Percentiles rank a stretch among this genome's conserved stretches.
phyloP scores from a whole-genome alignment of 1,140 invertebrate species.

The Bombus pascuorum region DNA sequence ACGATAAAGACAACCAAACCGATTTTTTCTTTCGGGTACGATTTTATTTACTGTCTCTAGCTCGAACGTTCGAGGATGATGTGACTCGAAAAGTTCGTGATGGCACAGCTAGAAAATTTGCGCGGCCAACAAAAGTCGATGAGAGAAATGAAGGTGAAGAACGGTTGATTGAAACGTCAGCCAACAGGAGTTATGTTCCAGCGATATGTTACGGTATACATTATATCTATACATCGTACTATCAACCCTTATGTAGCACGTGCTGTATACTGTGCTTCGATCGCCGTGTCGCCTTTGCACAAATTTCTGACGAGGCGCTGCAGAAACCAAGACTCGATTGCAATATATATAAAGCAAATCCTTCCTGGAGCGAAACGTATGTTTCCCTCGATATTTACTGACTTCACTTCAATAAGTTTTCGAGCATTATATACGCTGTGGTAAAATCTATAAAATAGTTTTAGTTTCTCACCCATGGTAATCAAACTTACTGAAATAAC shows the following conservation, averaged over 20 bases:
- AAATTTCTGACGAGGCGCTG: constrained; percentile 10
- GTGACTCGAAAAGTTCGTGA: not conserved
- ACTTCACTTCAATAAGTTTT: not conserved
- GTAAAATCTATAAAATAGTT: too few relatives aligned
- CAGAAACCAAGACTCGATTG: constrained; percentile 9
- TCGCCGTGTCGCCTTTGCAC: constrained; percentile 4
- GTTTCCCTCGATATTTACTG: constrained; percentile 3
- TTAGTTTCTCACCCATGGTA: not conserved
- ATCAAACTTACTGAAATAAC: not conserved
- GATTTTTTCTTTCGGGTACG: not conserved
- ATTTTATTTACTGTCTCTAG: constrained; percentile 16
- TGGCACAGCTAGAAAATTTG: constrained; percentile 26
- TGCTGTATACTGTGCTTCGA: constrained; percentile 19
- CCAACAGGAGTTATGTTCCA: constrained; percentile 70
- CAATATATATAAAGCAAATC: not conserved
- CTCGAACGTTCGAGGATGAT: not conserved
- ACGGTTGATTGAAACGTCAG: constrained; percentile 77
- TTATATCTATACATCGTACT: constrained; percentile 29
- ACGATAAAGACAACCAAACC: not conserved
- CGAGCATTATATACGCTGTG: not conserved
- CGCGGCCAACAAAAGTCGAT: constrained; percentile 58
- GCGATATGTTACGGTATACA: constrained; percentile 26
- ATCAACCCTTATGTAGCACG: constrained; percentile 25
- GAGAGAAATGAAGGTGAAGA: constrained; percentile 56
- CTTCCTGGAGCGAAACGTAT: constrained; percentile 14